Conservation (phyloP, 2,888 invertebrate species). For the Acanthococcus lagerstroemiae region DNA sequence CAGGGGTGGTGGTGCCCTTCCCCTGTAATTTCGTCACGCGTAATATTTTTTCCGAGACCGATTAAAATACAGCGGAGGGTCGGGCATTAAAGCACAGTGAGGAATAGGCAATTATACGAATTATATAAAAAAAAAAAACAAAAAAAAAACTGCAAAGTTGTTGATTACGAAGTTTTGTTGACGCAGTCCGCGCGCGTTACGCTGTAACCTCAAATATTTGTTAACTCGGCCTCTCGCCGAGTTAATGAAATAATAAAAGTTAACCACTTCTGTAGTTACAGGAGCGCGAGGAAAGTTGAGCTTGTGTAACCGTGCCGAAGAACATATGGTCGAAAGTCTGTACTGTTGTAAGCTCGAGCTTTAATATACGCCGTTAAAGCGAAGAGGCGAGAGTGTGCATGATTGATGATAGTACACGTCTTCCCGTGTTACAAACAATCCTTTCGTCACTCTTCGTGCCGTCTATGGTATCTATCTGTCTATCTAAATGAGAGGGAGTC, state of each 20-base stretch:
- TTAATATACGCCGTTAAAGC: background rate
- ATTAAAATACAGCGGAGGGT: too few relatives aligned
- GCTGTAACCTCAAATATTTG: constrained; percentile 19
- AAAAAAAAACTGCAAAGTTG: constrained; percentile 16
- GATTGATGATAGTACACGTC: constrained; percentile 25
- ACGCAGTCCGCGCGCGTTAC: background rate
- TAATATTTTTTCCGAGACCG: too few relatives aligned
- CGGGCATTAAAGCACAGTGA: too few relatives aligned
- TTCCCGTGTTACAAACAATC: constrained; percentile 20
- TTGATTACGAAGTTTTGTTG: constrained; percentile 18
- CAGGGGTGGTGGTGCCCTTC: too few relatives aligned
- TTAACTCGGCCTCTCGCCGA: constrained; percentile 10
- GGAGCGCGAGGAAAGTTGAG: constrained; percentile 7
- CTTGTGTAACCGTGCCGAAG: constrained; percentile 1
- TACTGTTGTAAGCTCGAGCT: constrained; percentile 14
- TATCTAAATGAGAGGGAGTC: constrained; percentile 9
- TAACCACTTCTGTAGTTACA: background rate
- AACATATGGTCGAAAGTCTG: constrained; percentile 13
- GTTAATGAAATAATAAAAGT: constrained; percentile 25
- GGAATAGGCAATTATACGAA: too few relatives aligned
- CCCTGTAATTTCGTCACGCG: too few relatives aligned
- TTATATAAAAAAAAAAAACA: too few relatives aligned
- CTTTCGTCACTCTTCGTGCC: constrained; percentile 22
- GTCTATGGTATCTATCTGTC: background rate
- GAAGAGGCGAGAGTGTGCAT: constrained; percentile 17